Evolutionary conservation across 2,888 invertebrate genomes (phyloP), one percentile per base, ranked within the genome.

Genomic region (Choreutis nemorana): DNA sequence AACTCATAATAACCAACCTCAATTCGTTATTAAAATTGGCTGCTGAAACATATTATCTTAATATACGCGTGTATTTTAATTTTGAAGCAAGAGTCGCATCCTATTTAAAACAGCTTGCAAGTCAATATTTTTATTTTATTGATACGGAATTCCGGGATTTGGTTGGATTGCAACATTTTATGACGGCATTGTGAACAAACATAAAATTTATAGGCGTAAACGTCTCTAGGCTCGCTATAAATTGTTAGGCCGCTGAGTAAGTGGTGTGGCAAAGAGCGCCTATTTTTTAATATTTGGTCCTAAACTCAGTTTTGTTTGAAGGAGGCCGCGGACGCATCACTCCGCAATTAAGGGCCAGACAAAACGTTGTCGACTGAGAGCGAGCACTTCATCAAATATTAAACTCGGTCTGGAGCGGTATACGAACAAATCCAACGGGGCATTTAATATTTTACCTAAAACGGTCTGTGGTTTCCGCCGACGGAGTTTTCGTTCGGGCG

Each of bases 381-480:
- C 46, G 44, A 41, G 55, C 53, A 56, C 52, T 59, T 61, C 59
- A 68, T 71, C 57, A 64, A 72, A 65, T 72, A 75, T 73, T 71
- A 65, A 73, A 60, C 42, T 41, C 40, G 40, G 54, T 49, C 54
- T 48, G 55, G 52, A 48, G 49, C 52, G 41, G 55, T 46, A 51
- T 55, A 48, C 42, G 56, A 54, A 57, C 63, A 65, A 71, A 68
- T 68, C 63, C 63, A 53, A 59, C 58, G 52, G 54, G 53, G 57
- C 56, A 57, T 67, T 73, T 68, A 75, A 77, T 75, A 77, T 75
- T 73, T 75, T 56, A 73, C 59, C 59, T 55, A 64, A 66, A 71
- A 64, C 62, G 55, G 65, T 66, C 67, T 71, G 68, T 55, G 70
- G 71, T 56, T 62, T 58, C 52, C 56, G 53, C 40, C 50, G 49